A percentile compares a stretch with the other conserved stretches of the same genome.
Conservation (phyloP, 2,888 invertebrate species). For the Xiphydria camelus region DNA sequence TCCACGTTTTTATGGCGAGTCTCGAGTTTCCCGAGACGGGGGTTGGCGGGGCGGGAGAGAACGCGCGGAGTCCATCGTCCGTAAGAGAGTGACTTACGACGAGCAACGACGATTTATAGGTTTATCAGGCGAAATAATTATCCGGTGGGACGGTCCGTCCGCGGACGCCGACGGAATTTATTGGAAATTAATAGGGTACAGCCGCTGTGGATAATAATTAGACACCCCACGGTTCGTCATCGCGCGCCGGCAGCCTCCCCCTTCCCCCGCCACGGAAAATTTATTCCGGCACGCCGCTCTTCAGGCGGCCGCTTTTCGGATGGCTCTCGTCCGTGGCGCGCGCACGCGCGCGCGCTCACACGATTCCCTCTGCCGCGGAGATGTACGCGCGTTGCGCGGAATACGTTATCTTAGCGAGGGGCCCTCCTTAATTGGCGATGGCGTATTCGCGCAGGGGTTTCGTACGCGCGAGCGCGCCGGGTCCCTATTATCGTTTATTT, state of each 20-base stretch:
- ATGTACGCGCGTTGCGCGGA: too few species aligned
- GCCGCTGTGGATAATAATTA: constrained; percentile 20
- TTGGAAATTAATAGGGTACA: constrained; percentile 22
- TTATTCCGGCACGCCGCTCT: too few species aligned
- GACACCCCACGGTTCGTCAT: constrained; percentile 12
- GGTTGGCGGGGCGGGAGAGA: too few species aligned
- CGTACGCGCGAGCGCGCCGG: constrained; percentile 19
- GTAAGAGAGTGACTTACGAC: constrained; percentile 16
- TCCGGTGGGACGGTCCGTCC: constrained; percentile 6
- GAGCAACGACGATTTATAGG: constrained; percentile 31
- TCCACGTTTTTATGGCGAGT: constrained; percentile 10
- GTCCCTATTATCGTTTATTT: constrained; percentile 51
- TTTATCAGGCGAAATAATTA: constrained; percentile 37
- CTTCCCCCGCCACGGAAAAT: too few species aligned
- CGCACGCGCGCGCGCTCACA: too few species aligned
- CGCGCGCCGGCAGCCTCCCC: neutral
- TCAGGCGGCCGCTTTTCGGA: too few species aligned
- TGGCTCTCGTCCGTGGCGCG: too few species aligned
- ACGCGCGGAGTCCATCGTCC: too few species aligned
- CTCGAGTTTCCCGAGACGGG: too few species aligned
- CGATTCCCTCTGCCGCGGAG: too few species aligned
- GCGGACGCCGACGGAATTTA: constrained; percentile 8
- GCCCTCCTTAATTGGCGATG: constrained; percentile 50
- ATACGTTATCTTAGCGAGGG: too few species aligned
- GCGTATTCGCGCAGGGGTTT: constrained; percentile 35